These are phyloP conservation scores for Phaonia tiefii DNA, from an alignment of 2,888 invertebrate genomes.

Conservation along the genomic window DNA sequence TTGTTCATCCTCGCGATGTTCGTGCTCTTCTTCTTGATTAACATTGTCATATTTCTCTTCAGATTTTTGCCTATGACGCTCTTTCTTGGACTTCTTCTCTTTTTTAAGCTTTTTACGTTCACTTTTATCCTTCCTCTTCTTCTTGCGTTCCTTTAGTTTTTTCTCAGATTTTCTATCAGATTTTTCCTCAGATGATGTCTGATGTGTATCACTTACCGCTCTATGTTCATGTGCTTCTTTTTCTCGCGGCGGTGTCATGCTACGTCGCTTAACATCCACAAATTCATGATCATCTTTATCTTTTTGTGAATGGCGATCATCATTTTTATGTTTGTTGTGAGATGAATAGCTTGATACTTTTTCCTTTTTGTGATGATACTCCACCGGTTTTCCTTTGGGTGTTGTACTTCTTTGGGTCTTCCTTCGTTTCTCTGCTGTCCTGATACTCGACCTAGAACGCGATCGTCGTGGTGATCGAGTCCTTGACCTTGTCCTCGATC, in stretches of 20 bases:
- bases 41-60: slow-evolving; percentile 49
- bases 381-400: slow-evolving; percentile 59
- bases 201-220: slow-evolving; percentile 46
- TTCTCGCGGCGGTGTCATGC: slow-evolving; percentile 67
- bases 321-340: slow-evolving; percentile 50
- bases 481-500: slow-evolving; percentile 43
- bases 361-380: slow-evolving; percentile 50
- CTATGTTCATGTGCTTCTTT: slow-evolving; percentile 68
- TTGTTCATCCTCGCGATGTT: slow-evolving; percentile 38
- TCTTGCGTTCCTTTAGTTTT: slow-evolving; percentile 73
- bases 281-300: slow-evolving; percentile 30
- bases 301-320: slow-evolving; percentile 49
- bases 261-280: slow-evolving; percentile 42
- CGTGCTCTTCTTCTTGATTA: slow-evolving; percentile 53
- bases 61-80: slow-evolving; percentile 56
- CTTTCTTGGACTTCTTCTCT: slow-evolving; percentile 70
- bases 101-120: slow-evolving; percentile 73
- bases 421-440: slow-evolving; percentile 58
- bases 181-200: slow-evolving; percentile 59
- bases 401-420: slow-evolving; percentile 64
- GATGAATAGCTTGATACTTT: slow-evolving; percentile 21
- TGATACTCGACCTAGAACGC: slow-evolving; percentile 49
- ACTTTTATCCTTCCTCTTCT: slow-evolving; percentile 72
- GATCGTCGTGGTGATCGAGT: slow-evolving; percentile 57
- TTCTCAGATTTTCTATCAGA: slow-evolving; percentile 65